Conservation (phyloP, 2,797 vertebrate genomes). For the Malacoraja senta region DNA sequence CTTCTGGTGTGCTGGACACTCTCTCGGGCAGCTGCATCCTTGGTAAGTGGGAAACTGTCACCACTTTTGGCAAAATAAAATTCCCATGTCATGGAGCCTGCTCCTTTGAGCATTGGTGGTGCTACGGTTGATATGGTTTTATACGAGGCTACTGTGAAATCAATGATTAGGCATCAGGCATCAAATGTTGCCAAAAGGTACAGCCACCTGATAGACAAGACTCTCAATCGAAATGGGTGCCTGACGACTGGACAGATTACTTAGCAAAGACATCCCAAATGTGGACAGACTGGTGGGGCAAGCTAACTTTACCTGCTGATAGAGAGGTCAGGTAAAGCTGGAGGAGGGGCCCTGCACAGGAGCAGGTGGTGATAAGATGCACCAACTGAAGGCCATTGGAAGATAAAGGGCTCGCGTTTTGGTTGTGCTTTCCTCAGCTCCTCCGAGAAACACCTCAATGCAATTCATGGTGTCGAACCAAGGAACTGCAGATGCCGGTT, state of each 20-base stretch:
- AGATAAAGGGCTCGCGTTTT: not conserved
- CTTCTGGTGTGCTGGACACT: not conserved
- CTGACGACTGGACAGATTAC: too few species aligned
- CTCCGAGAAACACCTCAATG: not conserved
- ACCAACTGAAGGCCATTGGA: not conserved
- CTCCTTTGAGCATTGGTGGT: not conserved
- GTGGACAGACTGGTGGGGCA: too few species aligned
- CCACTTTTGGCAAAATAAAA: not conserved
- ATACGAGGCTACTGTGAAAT: not conserved
- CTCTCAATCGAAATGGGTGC: not conserved
- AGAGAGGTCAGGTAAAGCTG: not conserved
- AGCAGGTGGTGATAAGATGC: not conserved
- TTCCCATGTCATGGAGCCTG: not conserved
- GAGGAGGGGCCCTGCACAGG: not conserved
- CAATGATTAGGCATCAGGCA: not conserved
- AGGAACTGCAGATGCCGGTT: too few species aligned
- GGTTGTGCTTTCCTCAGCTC: not conserved
- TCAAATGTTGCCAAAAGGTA: not conserved
- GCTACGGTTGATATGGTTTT: not conserved
- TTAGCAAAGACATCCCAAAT: too few species aligned
- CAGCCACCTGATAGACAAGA: not conserved
- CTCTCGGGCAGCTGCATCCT: not conserved
- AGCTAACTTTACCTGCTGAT: too few species aligned
- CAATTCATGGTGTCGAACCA: not conserved
- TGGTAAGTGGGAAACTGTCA: not conserved